Conservation (phyloP, 2,888 invertebrate species). For the Leucozona laternaria region DNA sequence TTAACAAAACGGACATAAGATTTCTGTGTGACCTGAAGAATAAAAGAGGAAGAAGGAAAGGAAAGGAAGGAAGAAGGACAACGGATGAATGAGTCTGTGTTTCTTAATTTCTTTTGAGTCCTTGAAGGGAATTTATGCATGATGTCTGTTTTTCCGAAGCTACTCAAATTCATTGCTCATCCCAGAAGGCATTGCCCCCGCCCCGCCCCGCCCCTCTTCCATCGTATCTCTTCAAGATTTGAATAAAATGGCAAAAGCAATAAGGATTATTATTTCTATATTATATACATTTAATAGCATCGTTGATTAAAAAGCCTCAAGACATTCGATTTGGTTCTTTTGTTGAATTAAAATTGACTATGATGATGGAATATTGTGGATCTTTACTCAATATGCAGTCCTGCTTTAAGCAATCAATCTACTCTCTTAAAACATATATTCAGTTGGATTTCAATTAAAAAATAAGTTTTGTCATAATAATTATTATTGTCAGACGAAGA, state of each 20-base stretch:
- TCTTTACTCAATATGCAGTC: not conserved
- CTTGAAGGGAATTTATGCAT: constrained; percentile 6
- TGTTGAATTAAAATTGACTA: constrained; percentile 2
- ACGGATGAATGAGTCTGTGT: not conserved
- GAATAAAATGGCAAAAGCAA: constrained; percentile 8
- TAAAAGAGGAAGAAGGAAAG: not conserved
- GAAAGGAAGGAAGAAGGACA: not conserved
- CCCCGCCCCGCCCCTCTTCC: no score
- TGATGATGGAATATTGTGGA: not conserved
- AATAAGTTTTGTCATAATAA: constrained; percentile 4
- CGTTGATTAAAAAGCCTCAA: constrained; percentile 25
- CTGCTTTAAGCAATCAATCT: constrained; percentile 8
- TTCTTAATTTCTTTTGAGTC: constrained; percentile 15
- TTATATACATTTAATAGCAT: not conserved
- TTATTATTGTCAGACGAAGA: not conserved
- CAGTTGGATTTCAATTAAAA: constrained; percentile 16
- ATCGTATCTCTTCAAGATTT: not conserved
- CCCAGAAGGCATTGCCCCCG: not conserved
- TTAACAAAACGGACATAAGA: not conserved
- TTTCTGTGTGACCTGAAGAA: not conserved
- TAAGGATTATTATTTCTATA: constrained; percentile 13
- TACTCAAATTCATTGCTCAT: not conserved
- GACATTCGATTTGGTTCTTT: constrained; percentile 20
- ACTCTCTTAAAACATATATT: not conserved
- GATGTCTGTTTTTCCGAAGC: not conserved